Evolutionary conservation across 2,113 vertebrate genomes (phyloP), one percentile per base, ranked within the genome.

Genomic region (Percina caprodes): DNA sequence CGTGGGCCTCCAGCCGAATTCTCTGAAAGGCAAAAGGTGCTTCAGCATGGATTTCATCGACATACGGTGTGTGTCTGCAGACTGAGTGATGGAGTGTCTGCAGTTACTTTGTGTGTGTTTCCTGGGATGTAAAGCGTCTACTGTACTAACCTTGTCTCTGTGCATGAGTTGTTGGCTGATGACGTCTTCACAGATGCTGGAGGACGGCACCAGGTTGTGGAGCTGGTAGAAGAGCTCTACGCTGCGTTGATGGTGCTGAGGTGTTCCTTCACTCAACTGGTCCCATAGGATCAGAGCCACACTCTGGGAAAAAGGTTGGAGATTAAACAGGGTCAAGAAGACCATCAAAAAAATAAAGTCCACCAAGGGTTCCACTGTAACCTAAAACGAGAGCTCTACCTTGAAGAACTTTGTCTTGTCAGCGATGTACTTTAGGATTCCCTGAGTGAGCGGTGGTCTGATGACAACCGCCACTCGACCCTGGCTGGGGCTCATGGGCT

Each of bases 151-250:
- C 96, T 99, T 99, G 93, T 99, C 97, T 89, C 96, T 96, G 93
- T 99, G 97, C 91, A 98, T 98, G 87, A 99, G 95, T 75, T 99
- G 97, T 88, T 99, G 97, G 89, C 98, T 99, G 92, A 99, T 98
- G 91, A 99, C 98, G 61, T 99, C 98, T 91, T 99, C 98, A 87
- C 98, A 99, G 91, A 97, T 99, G 89, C 97, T 97, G 76, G 98
- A 97, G 72, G 98, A 98, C 3, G 98, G 98, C 86, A 98, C 98
- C 2, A 99, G 94, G 91, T 99, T 99, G 94, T 99, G 98, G 55
- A 99, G 95, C 87, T 99, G 98, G 88, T 99, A 99, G 92, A 99
- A 99, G 23, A 99, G 96, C 86, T 99, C 98, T 70, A 99, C 97
- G 26, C 98, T 99, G 91, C 97, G 97, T 89, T 99, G 97, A 90